Evolutionary conservation across 2,888 invertebrate genomes (phyloP).

Genomic region (Salticus scenicus): DNA sequence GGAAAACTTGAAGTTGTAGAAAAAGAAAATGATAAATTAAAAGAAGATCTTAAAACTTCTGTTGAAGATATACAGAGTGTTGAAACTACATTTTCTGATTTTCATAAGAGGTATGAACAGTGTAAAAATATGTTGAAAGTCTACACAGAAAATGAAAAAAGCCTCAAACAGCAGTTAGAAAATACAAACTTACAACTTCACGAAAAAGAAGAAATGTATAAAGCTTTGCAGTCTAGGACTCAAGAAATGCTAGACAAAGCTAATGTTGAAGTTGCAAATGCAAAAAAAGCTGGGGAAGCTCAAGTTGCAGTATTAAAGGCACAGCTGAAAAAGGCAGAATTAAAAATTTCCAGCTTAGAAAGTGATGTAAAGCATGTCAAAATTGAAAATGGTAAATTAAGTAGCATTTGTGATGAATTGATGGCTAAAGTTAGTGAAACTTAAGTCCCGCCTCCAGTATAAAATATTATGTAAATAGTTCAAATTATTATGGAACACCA

Average conservation of each 20-base stretch:
- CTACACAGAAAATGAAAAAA: constrained; percentile 80
- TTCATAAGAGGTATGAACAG: constrained; percentile 81
- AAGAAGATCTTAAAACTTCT: constrained; percentile 74
- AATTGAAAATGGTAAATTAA: constrained; percentile 55
- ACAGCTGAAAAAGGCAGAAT: constrained; percentile 90
- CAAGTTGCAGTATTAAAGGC: constrained; percentile 90
- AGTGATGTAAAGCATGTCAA: constrained; percentile 89
- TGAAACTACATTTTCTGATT: constrained; percentile 82
- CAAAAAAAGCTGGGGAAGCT: constrained; percentile 82
- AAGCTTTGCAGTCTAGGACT: constrained; percentile 90
- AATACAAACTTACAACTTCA: constrained; percentile 84
- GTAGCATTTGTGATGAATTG: constrained; percentile 62
- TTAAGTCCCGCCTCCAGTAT: too few species aligned
- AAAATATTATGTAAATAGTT: too few species aligned
- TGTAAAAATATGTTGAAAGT: constrained; percentile 83
- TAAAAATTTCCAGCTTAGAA: constrained; percentile 87
- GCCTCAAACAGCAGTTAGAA: constrained; percentile 78
- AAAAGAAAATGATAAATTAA: constrained; percentile 45
- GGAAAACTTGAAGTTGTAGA: background rate
- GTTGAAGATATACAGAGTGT: constrained; percentile 80
- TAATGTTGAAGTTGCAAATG: constrained; percentile 87
- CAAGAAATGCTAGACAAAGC: constrained; percentile 91
- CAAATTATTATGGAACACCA: too few species aligned
- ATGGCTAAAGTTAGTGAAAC: constrained; percentile 57
- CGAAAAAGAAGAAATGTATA: constrained; percentile 88